phyloP scores from a whole-genome alignment of 2,797 vertebrate species.

The Garrulus glandarius region DNA sequence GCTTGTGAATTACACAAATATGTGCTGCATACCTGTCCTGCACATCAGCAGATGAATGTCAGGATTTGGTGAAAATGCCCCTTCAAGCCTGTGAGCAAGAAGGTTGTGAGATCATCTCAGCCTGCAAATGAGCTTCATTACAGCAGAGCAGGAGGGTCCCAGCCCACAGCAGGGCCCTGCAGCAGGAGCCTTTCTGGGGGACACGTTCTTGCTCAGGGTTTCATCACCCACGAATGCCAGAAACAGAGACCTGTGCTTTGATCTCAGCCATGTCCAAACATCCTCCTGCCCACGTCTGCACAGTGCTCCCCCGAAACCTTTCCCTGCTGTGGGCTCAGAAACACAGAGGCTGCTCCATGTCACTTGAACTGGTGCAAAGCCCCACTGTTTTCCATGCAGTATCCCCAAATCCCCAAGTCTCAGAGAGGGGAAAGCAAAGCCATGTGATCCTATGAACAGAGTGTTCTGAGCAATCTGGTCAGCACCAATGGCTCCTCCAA shows the following conservation, averaged over 20 bases:
- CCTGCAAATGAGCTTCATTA: neutral
- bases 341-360: neutral
- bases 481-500: neutral
- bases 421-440: neutral
- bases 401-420: neutral
- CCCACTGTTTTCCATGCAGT: neutral
- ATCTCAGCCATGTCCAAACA: rapidly evolving
- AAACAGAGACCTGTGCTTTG: neutral
- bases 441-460: neutral
- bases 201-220: rapidly evolving
- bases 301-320: neutral
- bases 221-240: neutral
- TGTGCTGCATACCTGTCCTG: neutral
- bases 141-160: neutral
- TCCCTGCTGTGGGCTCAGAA: neutral
- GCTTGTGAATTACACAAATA: neutral
- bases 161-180: neutral
- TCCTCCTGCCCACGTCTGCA: neutral
- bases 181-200: neutral
- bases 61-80: neutral
- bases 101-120: neutral
- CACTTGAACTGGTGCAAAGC: rapidly evolving
- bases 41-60: neutral
- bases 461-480: neutral
- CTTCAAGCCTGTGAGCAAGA: neutral